Evolutionary conservation across 2,888 invertebrate species (phyloP), one percentile per base, ranked within the genome.

Genomic region (Eristalis intricaria): DNA sequence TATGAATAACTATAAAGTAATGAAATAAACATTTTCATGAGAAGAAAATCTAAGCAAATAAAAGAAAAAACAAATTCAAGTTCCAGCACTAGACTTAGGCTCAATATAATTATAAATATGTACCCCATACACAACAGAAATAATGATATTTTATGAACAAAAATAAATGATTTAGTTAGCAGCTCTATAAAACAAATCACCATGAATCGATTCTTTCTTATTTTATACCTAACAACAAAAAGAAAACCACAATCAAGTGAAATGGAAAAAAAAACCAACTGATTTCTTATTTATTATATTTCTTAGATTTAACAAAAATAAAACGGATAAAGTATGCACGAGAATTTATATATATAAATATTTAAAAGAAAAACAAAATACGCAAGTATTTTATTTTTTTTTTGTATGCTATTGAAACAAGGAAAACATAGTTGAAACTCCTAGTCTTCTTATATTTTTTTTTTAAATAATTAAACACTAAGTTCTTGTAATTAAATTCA

Each of bases 361-460:
- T 5, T 32, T 4, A 32, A 32, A 66, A 35, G 79, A 23, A 50
- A 68, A 19, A n/a, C 65, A 50, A 50, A 71, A 29, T 19, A 22
- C 43, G 29, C 43, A 50, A 35, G 63, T 74, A 32, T 68, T 26
- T 26, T 74, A 32, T 68, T 26, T 26, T 26, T 60, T 40, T 74
- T 40, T 74, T 69, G 60, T 60, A 65, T 50, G 19, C 63, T 60
- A 26, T 56, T 70, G 56, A 78, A 78, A 50, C 70, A 70, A 61
- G 68, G 69, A 75, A 70, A 43, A 76, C 56, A 65, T 60, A 73
- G 68, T 76, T 87, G 79, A 79, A 87, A 84, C 84, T 87, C 87
- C 87, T 87, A 87, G 87, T 87, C 87, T 87, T 87, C 84, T 78
- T 82, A 71, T 60, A 8, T 32, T 32, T 68, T 77, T 77, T 43